These are phyloP conservation scores for Eulemur rufifrons DNA, from an alignment of 2,113 vertebrate species.

Conservation along the genomic window DNA sequence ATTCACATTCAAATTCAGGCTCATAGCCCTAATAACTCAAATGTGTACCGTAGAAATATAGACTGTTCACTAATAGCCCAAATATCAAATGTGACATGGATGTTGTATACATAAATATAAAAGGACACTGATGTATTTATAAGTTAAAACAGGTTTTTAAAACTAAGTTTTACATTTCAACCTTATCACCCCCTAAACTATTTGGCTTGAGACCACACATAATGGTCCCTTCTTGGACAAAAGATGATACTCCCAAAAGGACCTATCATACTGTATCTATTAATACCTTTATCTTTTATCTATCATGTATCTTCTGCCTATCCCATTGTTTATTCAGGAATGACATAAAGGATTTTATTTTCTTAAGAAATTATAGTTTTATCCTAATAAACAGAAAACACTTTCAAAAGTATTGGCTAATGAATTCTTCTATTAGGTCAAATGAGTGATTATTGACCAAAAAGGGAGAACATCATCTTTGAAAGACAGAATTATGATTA, in stretches of 20 bases:
- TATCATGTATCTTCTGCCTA: background rate
- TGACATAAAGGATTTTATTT: background rate
- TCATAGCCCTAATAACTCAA: background rate
- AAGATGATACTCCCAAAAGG: background rate
- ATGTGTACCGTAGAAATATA: background rate
- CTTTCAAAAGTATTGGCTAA: background rate
- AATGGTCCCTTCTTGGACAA: background rate
- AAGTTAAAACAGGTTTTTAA: constrained; percentile 12
- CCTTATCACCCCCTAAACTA: background rate
- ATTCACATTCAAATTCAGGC: background rate
- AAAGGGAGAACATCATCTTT: background rate
- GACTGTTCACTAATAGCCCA: background rate
- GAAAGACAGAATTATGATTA: background rate
- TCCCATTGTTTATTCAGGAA: background rate
- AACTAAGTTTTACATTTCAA: background rate
- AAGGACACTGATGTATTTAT: background rate
- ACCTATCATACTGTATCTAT: background rate
- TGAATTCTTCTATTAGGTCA: background rate
- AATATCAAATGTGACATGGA: background rate
- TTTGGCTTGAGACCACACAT: background rate
- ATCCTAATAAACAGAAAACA: background rate
- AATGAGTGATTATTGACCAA: background rate
- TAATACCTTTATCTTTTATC: background rate
- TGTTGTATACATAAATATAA: background rate
- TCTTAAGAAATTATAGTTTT: background rate